Evolutionary conservation across 1,140 invertebrate species (phyloP), one percentile per base, ranked within the genome.

Genomic region (Maniola jurtina): DNA sequence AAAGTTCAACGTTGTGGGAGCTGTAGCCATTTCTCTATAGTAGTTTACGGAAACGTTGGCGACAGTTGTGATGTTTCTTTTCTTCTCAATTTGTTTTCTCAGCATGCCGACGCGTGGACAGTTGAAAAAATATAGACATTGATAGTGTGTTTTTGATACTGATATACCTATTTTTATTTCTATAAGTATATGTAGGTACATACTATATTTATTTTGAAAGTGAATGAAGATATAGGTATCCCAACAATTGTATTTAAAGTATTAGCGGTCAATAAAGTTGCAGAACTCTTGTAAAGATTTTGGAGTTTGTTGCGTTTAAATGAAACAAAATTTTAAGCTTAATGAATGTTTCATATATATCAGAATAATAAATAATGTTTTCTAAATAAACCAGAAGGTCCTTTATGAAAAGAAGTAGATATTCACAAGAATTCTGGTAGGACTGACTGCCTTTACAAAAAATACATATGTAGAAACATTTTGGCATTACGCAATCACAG

Each of bases 51-150:
- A 85, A 83, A 84, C 70, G 74, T 77, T 73, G 79, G 77, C 71
- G 83, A 81, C 81, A 83, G 84, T 88, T 83, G 81, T 48, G 68
- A 78, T 71, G 69, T 79, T 77, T 77, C 81, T 78, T 78, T 73
- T 66, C 66, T 71, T 67, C 66, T 15, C 48, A 72, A 72, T 81
- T 79, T 79, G 73, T 84, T 89, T 77, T 83, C 79, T 66, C 76
- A 77, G 70, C 66, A 61, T 68, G 65, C 61, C 64, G 74, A 73
- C 84, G 75, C 81, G 83, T 86, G 81, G 84, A 75, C 81, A 84
- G 79, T 78, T 88, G 83, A 56, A 81, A 86, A 76, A 84, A 83
- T 77, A 80, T 69, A 61, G 38, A 33, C 63, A 72, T 36, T 66
- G 64, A 70, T 75, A 72, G 54, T 52, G 60, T 68, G 58, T 58